Evolutionary conservation across 2,888 invertebrate species (phyloP).

Genomic region (Eupeodes luniger): DNA sequence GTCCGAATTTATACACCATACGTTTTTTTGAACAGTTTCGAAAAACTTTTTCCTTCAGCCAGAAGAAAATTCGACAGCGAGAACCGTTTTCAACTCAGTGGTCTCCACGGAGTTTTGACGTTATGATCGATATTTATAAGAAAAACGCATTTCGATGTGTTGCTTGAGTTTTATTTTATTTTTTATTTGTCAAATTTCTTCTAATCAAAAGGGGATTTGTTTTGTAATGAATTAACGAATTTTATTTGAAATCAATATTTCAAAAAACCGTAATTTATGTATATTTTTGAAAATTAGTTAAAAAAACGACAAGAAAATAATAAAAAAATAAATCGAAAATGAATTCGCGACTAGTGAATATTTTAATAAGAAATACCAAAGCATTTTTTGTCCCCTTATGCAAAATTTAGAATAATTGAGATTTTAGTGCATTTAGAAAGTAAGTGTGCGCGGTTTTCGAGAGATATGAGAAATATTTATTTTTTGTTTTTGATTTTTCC

Average conservation of each 20-base stretch:
- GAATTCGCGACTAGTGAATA: slow-evolving; percentile 70
- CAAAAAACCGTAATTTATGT: slow-evolving; percentile 21
- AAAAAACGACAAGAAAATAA: slow-evolving; percentile 28
- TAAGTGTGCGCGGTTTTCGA: slow-evolving; percentile 61
- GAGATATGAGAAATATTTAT: slow-evolving; percentile 48
- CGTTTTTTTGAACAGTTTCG: slow-evolving; percentile 55
- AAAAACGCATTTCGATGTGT: slow-evolving; percentile 71
- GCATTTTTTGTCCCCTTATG: slow-evolving; percentile 55
- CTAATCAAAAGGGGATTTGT: slow-evolving; percentile 55
- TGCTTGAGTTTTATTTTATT: slow-evolving; percentile 43
- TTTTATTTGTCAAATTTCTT: slow-evolving; percentile 38
- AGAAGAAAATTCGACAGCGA: slow-evolving; percentile 66
- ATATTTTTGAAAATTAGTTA: slow-evolving; percentile 32
- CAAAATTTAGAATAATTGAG: slow-evolving; percentile 59
- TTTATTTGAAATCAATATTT: slow-evolving; percentile 46
- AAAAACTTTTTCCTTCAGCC: slow-evolving; percentile 58
- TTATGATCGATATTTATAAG: slow-evolving; percentile 77
- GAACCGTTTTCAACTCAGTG: slow-evolving; percentile 80
- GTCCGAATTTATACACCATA: slow-evolving; percentile 34
- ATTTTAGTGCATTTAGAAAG: slow-evolving; percentile 62
- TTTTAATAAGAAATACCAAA: slow-evolving; percentile 41
- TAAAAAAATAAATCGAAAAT: slow-evolving; percentile 60
- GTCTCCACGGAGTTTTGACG: slow-evolving; percentile 85
- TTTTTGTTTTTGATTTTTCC: slow-evolving; percentile 43
- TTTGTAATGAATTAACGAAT: slow-evolving; percentile 26